Evolutionary conservation across 2,888 invertebrate genomes (phyloP), one percentile per base, ranked within the genome.

Genomic region (Meliscaeva auricollis): DNA sequence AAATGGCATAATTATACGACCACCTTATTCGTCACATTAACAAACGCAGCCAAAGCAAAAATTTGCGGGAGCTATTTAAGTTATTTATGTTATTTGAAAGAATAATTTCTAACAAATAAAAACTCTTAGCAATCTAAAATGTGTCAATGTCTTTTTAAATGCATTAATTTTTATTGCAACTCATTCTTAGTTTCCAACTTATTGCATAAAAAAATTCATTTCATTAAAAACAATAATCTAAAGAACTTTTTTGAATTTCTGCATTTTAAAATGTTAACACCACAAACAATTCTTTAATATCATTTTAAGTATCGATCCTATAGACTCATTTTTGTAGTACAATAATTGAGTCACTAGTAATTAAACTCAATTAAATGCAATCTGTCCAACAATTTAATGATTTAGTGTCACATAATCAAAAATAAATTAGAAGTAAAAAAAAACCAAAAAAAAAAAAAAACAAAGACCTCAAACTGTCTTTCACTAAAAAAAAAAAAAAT

Each of bases 371-470:
- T 66, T 66, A 66, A 66, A 66, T 66, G 50, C 66, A 66, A 66
- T 66, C 20, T 66, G 66, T 66, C 66, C 2, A 66, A 15, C 50
- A 66, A 48, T 66, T 50, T 35, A 50, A 48, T 50, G 66, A 48
- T 48, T 66, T 66, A 50, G 48, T 66, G 50, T 50, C 66, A 66
- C 50, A 50, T 66, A 66, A 66, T 66, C 35, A 66, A 66, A 66
- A 50, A 66, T 66, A 66, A 50, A 66, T 66, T 66, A 66, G 22
- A 66, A 66, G n/a, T n/a, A 35, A 46, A 46, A 70, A 69, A 77
- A 62, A 22, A 60, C 22, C 46, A 17, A 26, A 60, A 30, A 46
- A 52, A 17, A 64, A 35, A 68, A 56, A 68, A 41, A 38, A 60
- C 0, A 30, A 44, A 44, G 3, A 38, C n/a, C 30, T 8, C 15